phyloP scores from a whole-genome alignment of 2,888 invertebrate genomes.

The Euzetes globulus region DNA sequence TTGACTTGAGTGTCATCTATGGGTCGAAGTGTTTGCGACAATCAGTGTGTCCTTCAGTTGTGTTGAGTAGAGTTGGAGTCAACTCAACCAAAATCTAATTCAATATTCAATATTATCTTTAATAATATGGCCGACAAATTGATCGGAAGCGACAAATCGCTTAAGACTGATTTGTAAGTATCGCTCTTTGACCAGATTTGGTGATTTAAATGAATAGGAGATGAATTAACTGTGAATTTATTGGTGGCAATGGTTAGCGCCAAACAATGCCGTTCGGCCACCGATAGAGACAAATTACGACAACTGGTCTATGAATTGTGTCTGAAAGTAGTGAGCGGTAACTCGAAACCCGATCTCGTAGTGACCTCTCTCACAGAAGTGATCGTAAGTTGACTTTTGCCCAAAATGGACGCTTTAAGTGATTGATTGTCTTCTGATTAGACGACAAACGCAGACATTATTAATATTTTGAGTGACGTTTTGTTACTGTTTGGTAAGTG shows the following conservation, averaged over 20 bases:
- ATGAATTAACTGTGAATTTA: neutral
- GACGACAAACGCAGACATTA: slow-evolving; percentile 68
- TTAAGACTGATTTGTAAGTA: neutral
- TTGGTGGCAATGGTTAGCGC: neutral
- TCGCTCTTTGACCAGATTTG: neutral
- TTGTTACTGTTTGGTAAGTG: slow-evolving; percentile 62
- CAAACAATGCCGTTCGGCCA: slow-evolving; percentile 27
- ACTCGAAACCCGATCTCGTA: slow-evolving; percentile 68
- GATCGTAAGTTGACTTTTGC: neutral
- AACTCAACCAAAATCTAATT: too few species aligned
- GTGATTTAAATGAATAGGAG: neutral
- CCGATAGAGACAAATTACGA: slow-evolving; percentile 54
- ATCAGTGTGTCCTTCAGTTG: too few species aligned
- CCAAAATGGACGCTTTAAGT: neutral
- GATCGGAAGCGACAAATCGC: neutral
- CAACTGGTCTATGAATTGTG: slow-evolving; percentile 71
- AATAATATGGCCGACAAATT: slow-evolving; percentile 20
- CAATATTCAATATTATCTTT: neutral
- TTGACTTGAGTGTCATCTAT: neutral
- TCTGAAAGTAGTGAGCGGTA: slow-evolving; percentile 66
- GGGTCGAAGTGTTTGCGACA: neutral
- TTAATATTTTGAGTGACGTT: slow-evolving; percentile 74
- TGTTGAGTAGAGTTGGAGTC: too few species aligned
- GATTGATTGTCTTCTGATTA: slow-evolving; percentile 45
- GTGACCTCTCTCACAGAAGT: slow-evolving; percentile 46